phyloP scores from a whole-genome alignment of 1,140 invertebrate species.

The Drosophila busckii region DNA sequence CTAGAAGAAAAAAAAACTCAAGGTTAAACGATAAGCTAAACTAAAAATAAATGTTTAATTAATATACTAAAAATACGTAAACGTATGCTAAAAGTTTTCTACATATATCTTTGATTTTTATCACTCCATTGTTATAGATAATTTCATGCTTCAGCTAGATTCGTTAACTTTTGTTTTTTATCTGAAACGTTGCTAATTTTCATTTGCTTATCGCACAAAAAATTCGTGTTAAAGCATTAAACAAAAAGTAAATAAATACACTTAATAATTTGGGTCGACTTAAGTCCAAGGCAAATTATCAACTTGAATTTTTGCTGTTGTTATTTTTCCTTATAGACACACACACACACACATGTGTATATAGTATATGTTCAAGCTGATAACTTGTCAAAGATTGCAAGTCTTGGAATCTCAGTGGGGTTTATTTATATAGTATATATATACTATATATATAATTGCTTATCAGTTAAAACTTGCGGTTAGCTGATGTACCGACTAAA shows the following conservation, averaged over 20 bases:
- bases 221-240: slow-evolving; percentile 3
- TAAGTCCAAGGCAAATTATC: slow-evolving; percentile 10
- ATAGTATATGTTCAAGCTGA: slow-evolving; percentile 12
- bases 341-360: background rate
- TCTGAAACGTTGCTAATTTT: slow-evolving; percentile 2
- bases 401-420: background rate
- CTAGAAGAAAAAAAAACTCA: background rate
- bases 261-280: slow-evolving; percentile 1
- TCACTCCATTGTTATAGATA: too few relatives aligned
- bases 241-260: background rate
- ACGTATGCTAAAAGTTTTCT: too few relatives aligned
- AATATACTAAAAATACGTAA: too few relatives aligned
- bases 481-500: background rate
- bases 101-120: too few relatives aligned
- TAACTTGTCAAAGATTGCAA: slow-evolving; percentile 30
- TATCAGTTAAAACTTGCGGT: slow-evolving; percentile 20
- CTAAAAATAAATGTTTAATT: too few relatives aligned
- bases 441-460: slow-evolving; percentile 39
- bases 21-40: too few relatives aligned
- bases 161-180: too few relatives aligned
- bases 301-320: background rate
- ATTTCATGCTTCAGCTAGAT: too few relatives aligned
- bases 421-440: too few relatives aligned
- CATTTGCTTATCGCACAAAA: slow-evolving; percentile 2
- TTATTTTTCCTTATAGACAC: background rate